Evolutionary conservation across 2,888 invertebrate genomes (phyloP).

Genomic region (Bombylius discolor): DNA sequence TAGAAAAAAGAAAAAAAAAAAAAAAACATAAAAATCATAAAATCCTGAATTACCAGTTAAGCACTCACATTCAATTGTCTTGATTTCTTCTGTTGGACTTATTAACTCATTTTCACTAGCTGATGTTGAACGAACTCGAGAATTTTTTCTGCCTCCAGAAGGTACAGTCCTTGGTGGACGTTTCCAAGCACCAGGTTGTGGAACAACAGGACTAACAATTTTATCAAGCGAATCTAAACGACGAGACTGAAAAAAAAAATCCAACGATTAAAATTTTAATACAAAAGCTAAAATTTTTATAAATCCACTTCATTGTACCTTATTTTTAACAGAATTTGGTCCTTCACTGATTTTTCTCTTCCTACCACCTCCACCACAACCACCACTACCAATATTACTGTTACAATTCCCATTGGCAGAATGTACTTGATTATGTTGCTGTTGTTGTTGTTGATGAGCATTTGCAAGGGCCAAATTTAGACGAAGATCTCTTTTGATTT

Average conservation of each 20-base stretch:
- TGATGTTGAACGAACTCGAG: constrained; percentile 35
- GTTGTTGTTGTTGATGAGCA: background rate
- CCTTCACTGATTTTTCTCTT: constrained; percentile 35
- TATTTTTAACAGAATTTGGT: constrained; percentile 32
- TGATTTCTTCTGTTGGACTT: constrained; percentile 35
- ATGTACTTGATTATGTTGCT: background rate
- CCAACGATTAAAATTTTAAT: constrained; percentile 13
- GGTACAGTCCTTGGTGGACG: constrained; percentile 38
- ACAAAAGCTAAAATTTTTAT: constrained; percentile 28
- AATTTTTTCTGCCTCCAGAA: constrained; percentile 29
- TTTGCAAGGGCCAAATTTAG: constrained; percentile 24
- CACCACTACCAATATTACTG: background rate
- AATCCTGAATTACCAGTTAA: no score
- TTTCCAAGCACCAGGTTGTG: constrained; percentile 80
- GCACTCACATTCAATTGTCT: constrained; percentile 24
- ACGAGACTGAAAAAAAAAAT: constrained; percentile 39
- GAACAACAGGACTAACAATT: constrained; percentile 84
- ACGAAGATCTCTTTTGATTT: constrained; percentile 29
- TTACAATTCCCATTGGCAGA: background rate
- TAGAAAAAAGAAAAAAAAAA: constrained; percentile 9
- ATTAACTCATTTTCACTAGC: constrained; percentile 39
- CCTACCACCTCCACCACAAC: constrained; percentile 21
- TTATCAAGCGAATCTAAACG: constrained; percentile 68
- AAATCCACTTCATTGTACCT: constrained; percentile 28
- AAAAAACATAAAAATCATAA: background rate